Percentiles rank a stretch among this genome's conserved stretches.
phyloP scores from a whole-genome alignment of 2,888 invertebrate genomes.

The Lucinisca nassula region DNA sequence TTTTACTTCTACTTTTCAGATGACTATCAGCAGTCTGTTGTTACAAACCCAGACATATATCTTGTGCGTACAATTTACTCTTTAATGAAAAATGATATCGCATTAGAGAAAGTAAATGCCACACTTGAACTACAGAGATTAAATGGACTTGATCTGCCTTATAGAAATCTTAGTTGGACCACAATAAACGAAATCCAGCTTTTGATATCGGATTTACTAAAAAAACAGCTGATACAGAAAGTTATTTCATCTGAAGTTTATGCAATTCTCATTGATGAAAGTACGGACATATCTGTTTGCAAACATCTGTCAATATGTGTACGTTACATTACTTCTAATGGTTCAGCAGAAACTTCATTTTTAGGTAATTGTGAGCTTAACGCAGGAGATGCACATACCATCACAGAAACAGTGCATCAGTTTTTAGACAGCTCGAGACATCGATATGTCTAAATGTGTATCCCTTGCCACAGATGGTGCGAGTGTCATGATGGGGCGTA shows the following conservation, averaged over 20 bases:
- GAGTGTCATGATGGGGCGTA: conserved; percentile 8
- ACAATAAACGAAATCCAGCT: conserved; percentile 46
- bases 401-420: not conserved
- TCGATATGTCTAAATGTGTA: not conserved
- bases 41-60: not conserved
- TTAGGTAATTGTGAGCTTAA: conserved; percentile 40
- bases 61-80: conserved; percentile 38
- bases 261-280: conserved; percentile 59
- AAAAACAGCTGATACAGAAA: conserved; percentile 18
- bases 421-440: no score
- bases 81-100: conserved; percentile 20
- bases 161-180: conserved; percentile 60
- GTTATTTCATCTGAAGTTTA: conserved; percentile 1
- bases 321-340: conserved; percentile 48
- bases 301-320: conserved; percentile 54
- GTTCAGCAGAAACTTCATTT: conserved; percentile 36
- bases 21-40: no score
- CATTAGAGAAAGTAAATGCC: conserved; percentile 20
- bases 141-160: conserved; percentile 46
- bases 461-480: conserved; percentile 62
- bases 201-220: not conserved
- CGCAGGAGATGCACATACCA: conserved; percentile 48
- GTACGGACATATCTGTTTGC: conserved; percentile 52
- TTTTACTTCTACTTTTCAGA: no score
- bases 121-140: conserved; percentile 24